Percentiles rank a stretch among this genome's conserved stretches.
phyloP scores from a whole-genome alignment of 2,113 vertebrate genomes.

The Connochaetes taurinus region DNA sequence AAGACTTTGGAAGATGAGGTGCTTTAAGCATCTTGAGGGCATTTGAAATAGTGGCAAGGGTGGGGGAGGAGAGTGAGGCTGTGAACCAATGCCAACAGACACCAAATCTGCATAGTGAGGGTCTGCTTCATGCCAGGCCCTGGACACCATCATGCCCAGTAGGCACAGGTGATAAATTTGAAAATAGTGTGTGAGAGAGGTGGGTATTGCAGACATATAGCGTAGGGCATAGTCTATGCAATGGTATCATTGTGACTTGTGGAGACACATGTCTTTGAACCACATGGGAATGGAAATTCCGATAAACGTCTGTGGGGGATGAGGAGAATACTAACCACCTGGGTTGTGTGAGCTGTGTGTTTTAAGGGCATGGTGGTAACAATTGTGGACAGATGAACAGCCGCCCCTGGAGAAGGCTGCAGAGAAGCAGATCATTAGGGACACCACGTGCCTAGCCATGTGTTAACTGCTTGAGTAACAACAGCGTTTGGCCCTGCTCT shows the following conservation, averaged over 20 bases:
- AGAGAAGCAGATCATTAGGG: slow-evolving; percentile 61
- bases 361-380: background rate
- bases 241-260: background rate
- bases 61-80: background rate
- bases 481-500: slow-evolving; percentile 63
- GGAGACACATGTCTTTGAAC: background rate
- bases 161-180: background rate
- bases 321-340: background rate
- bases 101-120: background rate
- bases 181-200: background rate
- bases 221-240: background rate
- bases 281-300: background rate
- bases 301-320: background rate
- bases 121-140: background rate
- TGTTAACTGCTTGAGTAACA: slow-evolving; percentile 65
- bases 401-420: slow-evolving; percentile 42
- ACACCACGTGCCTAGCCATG: slow-evolving; percentile 68
- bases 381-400: slow-evolving; percentile 8
- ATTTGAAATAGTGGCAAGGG: slow-evolving; percentile 9
- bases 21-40: background rate
- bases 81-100: background rate
- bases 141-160: background rate
- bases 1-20: background rate
- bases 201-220: background rate
- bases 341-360: background rate